Evolutionary conservation across 2,113 vertebrate species (phyloP).

Genomic region (Thalassoma bifasciatum): DNA sequence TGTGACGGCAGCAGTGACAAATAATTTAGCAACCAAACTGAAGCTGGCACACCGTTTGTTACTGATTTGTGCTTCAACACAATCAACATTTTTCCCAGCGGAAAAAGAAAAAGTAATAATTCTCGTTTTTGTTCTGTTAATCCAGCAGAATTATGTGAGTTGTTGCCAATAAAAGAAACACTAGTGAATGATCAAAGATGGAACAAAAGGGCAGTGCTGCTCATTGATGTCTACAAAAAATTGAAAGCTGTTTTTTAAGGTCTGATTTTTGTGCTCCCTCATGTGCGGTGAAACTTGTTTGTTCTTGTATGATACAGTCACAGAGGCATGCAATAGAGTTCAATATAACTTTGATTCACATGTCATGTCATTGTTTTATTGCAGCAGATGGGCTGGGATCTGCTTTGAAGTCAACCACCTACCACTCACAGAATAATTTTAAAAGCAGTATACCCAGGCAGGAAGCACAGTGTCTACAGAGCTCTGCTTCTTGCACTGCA

Average conservation of each 20-base stretch:
- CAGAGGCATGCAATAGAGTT: constrained; percentile 5
- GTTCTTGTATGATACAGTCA: neutral
- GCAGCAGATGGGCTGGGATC: constrained; percentile 36
- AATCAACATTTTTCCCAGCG: constrained; percentile 15
- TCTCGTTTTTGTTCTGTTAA: constrained; percentile 14
- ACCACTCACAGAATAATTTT: constrained; percentile 43
- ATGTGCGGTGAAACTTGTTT: neutral
- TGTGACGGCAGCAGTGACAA: constrained; percentile 7
- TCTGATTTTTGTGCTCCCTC: neutral
- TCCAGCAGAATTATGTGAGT: constrained; percentile 28
- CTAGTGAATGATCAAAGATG: constrained; percentile 4
- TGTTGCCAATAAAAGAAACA: constrained; percentile 6
- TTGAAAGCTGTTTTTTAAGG: neutral
- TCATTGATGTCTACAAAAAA: constrained; percentile 11
- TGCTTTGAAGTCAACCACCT: constrained; percentile 57
- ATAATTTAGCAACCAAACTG: constrained; percentile 42
- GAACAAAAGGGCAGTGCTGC: neutral
- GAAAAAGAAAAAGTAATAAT: constrained; percentile 4
- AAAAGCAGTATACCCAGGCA: constrained; percentile 32
- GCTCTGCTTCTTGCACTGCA: constrained; percentile 18
- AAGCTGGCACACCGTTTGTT: constrained; percentile 8
- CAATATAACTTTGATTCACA: constrained; percentile 35
- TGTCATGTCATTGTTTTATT: constrained; percentile 42
- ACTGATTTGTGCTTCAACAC: constrained; percentile 31
- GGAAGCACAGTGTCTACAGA: constrained; percentile 18